Conservation (phyloP, 2,113 vertebrate genomes). For the Lampris incognitus region DNA sequence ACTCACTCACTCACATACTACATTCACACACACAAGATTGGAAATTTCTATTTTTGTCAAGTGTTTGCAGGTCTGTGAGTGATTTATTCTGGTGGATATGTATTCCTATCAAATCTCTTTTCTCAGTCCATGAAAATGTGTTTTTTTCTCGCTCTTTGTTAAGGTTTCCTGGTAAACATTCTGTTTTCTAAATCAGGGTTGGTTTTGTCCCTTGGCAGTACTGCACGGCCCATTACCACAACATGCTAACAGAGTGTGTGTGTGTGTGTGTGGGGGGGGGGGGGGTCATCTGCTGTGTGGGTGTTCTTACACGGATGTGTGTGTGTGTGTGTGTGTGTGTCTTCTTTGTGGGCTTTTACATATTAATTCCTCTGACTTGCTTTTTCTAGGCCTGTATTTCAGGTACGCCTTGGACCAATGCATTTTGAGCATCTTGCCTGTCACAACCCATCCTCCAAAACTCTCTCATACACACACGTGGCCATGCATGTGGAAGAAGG, state of each 20-base stretch:
- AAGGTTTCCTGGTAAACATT: constrained; percentile 55
- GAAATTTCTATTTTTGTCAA: constrained; percentile 5
- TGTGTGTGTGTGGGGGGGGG: neutral
- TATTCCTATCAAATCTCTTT: constrained; percentile 41
- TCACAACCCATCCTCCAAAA: no score
- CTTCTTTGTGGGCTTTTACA: neutral
- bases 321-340: constrained; percentile 3
- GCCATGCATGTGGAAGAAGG: neutral
- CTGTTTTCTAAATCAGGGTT: constrained; percentile 60
- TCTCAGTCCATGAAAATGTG: constrained; percentile 32
- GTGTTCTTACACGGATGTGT: neutral
- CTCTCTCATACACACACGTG: neutral
- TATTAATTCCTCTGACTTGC: constrained; percentile 18
- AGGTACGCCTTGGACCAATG: neutral
- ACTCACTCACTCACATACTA: neutral
- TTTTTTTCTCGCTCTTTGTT: constrained; percentile 37
- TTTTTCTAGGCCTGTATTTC: neutral
- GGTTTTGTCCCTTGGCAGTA: constrained; percentile 43
- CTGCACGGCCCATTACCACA: constrained; percentile 35
- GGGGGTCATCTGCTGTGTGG: no score
- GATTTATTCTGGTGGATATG: constrained; percentile 19
- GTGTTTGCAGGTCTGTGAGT: constrained; percentile 15
- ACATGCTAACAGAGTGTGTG: neutral
- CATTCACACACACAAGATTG: neutral
- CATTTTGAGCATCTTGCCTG: no score